These are phyloP conservation scores for Collichthys lucidus DNA, from an alignment of 2,113 vertebrate species.

Conservation along the genomic window DNA sequence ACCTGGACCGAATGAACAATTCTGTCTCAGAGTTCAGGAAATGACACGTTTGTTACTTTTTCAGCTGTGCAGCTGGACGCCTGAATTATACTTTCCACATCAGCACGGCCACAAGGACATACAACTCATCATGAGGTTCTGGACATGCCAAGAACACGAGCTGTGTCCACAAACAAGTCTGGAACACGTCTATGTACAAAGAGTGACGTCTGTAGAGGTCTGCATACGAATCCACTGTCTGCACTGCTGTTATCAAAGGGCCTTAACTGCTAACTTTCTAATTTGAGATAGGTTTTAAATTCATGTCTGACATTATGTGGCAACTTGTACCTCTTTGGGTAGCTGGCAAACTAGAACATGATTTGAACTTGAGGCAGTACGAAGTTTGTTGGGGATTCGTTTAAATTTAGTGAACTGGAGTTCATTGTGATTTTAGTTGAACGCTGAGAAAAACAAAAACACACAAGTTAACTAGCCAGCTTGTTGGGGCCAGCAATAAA, in stretches of 20 bases:
- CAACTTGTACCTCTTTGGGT: too few species aligned
- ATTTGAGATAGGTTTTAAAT: not conserved
- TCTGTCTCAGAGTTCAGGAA: not conserved
- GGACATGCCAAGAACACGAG: not conserved
- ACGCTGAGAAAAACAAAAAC: not conserved
- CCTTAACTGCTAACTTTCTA: not conserved
- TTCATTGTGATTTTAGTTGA: not conserved
- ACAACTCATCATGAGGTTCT: not conserved
- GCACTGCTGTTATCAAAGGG: not conserved
- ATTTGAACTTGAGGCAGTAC: too few species aligned
- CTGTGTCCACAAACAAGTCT: not conserved
- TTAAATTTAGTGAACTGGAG: not conserved
- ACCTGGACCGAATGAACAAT: not conserved
- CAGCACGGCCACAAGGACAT: not conserved
- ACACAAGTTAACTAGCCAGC: not conserved
- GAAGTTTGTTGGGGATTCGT: too few species aligned
- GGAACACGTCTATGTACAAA: not conserved
- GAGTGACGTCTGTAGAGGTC: not conserved
- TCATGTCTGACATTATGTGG: not conserved
- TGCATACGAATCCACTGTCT: not conserved
- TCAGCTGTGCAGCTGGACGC: not conserved
- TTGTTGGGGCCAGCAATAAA: not conserved
- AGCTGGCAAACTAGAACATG: not conserved
- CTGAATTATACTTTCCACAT: conserved; percentile 19
- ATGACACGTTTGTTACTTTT: not conserved